Base-by-base conservation (phyloP, 2,113 vertebrate species). In the Columba janthina region DNA sequence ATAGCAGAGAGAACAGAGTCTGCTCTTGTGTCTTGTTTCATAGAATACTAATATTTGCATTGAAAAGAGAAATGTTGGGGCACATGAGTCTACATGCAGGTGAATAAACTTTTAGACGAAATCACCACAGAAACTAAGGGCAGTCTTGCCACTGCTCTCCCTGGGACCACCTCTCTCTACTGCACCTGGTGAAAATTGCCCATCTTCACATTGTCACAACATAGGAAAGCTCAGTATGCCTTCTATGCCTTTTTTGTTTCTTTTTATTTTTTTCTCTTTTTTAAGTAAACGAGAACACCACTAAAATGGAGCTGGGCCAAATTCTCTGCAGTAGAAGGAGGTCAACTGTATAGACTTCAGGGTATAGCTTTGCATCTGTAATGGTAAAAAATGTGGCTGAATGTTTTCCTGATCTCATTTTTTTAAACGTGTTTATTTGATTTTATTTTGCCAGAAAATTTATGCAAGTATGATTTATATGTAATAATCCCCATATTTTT, bases 401-500 rank as follows among this genome's bases (percentile, higher is more conserved):
- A 60, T 72, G n/a, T 87, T 94, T 94, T 89, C 69, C 50, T 54
- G 34, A 61, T 89, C 77, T 97, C 78, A 87, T 95, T 95, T 96
- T 94, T 94, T 79, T 19, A 48, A 87, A 78, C 1, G 85, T 75
- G 92, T 96, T 96, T 93, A 96, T 94, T 91, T 42, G 86, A 88
- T 95, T 96, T 95, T 94, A 96, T 96, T 97, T 95, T 97, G 94
- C 93, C 18, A 70, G 91, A 62, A 97, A 97, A 97, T 98, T 95
- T 92, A 97, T 98, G 97, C 95, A 97, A 96, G 97, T 96, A 94
- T 94, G 90, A 95, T 97, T 94, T 96, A 88, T 95, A 82, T 77
- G 69, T 90, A 97, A 96, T 97, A 97, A 97, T 92, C 88, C 94
- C 81, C 98, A 97, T 79, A 95, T 96, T 97, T 97, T 97, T 97